Conservation (phyloP, 2,113 vertebrate genomes). For the Rhea americana region DNA sequence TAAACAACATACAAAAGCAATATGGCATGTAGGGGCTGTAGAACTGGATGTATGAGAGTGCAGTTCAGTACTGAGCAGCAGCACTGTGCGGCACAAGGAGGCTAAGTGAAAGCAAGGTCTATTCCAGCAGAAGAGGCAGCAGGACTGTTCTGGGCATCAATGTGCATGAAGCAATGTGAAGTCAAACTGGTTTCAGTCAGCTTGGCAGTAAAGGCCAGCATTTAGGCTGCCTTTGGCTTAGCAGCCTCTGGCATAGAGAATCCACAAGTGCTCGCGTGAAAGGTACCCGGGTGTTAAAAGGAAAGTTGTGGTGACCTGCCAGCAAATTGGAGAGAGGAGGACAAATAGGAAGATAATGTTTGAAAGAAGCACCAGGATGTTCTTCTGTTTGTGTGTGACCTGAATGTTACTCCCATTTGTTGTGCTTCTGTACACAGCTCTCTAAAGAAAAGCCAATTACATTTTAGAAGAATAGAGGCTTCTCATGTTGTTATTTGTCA, state of each 20-base stretch:
- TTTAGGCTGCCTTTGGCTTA: not conserved
- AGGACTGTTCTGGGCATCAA: not conserved
- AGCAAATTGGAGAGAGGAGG: not conserved
- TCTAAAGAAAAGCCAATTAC: slow-evolving; percentile 52
- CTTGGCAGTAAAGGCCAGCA: not conserved
- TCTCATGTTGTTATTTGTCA: slow-evolving; percentile 49
- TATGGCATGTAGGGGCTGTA: not conserved
- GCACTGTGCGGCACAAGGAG: rapidly evolving
- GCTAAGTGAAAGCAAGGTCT: not conserved
- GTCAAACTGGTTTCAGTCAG: not conserved
- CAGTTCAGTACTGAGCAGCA: not conserved
- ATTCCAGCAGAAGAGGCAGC: not conserved
- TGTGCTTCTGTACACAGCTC: not conserved
- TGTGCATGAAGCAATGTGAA: not conserved
- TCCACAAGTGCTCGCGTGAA: not conserved
- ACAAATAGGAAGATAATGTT: not conserved
- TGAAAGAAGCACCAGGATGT: not conserved
- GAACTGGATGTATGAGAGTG: rapidly evolving
- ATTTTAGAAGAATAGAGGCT: slow-evolving; percentile 52
- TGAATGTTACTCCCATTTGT: slow-evolving; percentile 20
- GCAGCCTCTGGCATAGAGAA: not conserved
- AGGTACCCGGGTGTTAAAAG: not conserved
- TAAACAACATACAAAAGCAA: not conserved
- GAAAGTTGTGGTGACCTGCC: not conserved
- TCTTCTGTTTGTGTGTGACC: slow-evolving; percentile 10